These are phyloP conservation scores for Mirounga angustirostris DNA, from an alignment of 2,113 vertebrate species.

Conservation along the genomic window DNA sequence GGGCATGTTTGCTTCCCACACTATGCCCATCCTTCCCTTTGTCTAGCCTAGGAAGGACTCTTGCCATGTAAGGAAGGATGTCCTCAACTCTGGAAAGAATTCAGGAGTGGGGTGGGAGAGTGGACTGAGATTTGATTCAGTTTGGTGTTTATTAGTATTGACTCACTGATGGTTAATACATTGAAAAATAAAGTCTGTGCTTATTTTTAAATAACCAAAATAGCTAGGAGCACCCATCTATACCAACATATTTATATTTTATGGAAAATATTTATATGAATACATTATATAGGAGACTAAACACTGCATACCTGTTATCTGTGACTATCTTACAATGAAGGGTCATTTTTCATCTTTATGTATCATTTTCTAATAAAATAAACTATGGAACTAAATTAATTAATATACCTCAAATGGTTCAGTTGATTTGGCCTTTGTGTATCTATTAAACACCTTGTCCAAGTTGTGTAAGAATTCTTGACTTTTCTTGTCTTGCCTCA, in stretches of 20 bases:
- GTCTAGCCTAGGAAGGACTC: not conserved
- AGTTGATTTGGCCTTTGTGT: not conserved
- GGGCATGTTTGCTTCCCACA: not conserved
- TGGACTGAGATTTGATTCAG: not conserved
- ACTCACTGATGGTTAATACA: not conserved
- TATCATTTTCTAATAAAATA: slow-evolving; percentile 37
- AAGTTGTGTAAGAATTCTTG: not conserved
- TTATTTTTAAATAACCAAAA: slow-evolving; percentile 33
- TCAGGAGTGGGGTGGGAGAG: not conserved
- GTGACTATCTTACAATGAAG: not conserved
- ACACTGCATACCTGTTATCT: not conserved
- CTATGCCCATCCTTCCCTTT: not conserved
- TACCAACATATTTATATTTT: not conserved
- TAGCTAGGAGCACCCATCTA: not conserved
- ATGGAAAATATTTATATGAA: not conserved
- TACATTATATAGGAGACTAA: not conserved
- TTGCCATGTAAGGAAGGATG: not conserved
- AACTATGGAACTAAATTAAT: not conserved
- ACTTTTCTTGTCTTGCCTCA: not conserved
- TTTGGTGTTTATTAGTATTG: not conserved
- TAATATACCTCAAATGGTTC: not conserved
- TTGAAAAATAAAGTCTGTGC: slow-evolving; percentile 2
- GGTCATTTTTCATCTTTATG: not conserved
- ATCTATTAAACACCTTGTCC: not conserved
- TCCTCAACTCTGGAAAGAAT: not conserved